phyloP scores from a whole-genome alignment of 2,113 vertebrate species.

The Semnopithecus entellus region DNA sequence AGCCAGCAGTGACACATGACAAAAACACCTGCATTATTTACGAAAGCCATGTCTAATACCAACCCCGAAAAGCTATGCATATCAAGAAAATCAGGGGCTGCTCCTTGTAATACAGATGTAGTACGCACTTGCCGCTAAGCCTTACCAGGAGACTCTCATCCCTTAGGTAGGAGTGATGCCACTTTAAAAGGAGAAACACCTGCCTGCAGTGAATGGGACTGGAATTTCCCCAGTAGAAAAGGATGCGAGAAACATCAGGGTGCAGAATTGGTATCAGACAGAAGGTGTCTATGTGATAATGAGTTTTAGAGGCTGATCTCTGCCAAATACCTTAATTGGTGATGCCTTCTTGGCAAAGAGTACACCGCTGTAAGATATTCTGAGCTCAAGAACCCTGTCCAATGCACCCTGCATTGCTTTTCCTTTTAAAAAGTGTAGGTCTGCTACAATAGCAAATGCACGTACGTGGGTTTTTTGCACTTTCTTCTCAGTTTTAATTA shows the following conservation, averaged over 20 bases:
- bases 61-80: conserved; percentile 87
- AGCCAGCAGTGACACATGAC: conserved; percentile 66
- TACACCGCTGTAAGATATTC: conserved; percentile 39
- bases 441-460: conserved; percentile 77
- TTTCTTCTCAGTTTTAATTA: conserved; percentile 83
- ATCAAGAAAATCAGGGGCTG: conserved; percentile 86
- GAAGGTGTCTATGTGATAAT: not conserved
- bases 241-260: not conserved
- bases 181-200: conserved; percentile 6
- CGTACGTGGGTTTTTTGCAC: conserved; percentile 81
- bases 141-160: conserved; percentile 86
- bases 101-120: conserved; percentile 82
- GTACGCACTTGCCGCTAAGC: conserved; percentile 86
- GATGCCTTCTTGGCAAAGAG: conserved; percentile 54
- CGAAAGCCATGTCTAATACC: conserved; percentile 96
- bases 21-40: conserved; percentile 89
- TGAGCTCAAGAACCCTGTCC: conserved; percentile 53
- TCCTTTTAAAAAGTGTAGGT: conserved; percentile 52
- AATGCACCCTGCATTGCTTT: conserved; percentile 59
- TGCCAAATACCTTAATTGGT: conserved; percentile 49
- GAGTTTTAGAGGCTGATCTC: conserved; percentile 39
- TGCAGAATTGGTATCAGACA: not conserved
- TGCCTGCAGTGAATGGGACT: not conserved
- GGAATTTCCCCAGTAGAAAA: not conserved
- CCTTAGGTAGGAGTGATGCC: conserved; percentile 63